A percentile compares a stretch with the other conserved stretches of the same genome.
phyloP scores from a whole-genome alignment of 2,888 invertebrate genomes.

The Acanthosoma haemorrhoidale region DNA sequence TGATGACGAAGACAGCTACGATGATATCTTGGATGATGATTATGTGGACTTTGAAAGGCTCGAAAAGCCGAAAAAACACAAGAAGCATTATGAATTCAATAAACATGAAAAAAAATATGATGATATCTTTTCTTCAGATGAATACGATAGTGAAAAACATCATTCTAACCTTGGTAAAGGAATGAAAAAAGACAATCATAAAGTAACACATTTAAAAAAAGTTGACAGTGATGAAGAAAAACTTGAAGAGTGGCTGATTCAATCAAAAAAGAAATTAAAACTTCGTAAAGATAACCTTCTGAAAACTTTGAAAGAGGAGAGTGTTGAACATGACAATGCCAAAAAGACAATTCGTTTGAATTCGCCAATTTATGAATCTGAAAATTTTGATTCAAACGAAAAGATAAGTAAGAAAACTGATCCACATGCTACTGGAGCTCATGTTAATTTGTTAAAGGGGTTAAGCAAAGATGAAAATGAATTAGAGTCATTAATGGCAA shows the following conservation, averaged over 20 bases:
- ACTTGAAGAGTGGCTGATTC: conserved; percentile 34
- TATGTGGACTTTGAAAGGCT: background rate
- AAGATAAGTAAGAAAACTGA: background rate
- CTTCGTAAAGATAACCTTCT: conserved; percentile 39
- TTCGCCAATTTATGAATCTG: background rate
- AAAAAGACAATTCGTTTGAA: conserved; percentile 18
- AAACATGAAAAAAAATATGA: background rate
- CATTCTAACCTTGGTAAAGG: background rate
- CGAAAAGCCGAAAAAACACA: conserved; percentile 29
- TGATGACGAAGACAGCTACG: background rate
- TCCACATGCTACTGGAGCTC: background rate
- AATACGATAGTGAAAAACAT: background rate
- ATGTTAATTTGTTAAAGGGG: background rate
- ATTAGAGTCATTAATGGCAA: background rate
- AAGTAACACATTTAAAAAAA: background rate
- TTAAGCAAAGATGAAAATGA: background rate
- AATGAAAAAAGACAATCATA: background rate
- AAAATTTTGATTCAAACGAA: background rate
- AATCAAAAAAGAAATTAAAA: conserved; percentile 37
- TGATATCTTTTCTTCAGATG: background rate
- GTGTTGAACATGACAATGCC: background rate
- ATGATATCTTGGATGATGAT: background rate
- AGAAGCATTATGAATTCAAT: conserved; percentile 31
- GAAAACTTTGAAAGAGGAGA: conserved; percentile 38
- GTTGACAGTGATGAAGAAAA: conserved; percentile 19